These are phyloP conservation scores for Streblospio benedicti DNA, from an alignment of 1,140 invertebrate genomes.

Conservation along the genomic window DNA sequence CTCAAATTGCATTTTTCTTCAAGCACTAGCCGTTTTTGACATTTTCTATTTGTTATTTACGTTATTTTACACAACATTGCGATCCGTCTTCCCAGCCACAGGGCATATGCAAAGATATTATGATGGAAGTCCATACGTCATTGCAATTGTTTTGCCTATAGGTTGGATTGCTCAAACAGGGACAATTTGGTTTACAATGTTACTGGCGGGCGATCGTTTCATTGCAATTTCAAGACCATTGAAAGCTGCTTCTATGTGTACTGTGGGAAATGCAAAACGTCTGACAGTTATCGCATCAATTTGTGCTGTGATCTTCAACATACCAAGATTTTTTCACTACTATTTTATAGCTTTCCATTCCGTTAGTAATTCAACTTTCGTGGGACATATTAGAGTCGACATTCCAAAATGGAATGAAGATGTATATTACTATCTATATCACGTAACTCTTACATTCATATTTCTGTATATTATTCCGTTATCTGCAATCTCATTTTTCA, in stretches of 20 bases:
- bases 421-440: not conserved
- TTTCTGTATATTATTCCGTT: no score
- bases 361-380: not conserved
- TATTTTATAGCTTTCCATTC: not conserved
- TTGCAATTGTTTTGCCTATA: constrained; percentile 4
- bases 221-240: constrained; percentile 8
- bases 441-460: no score
- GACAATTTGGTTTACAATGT: constrained; percentile 13
- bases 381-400: not conserved
- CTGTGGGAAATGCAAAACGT: constrained; percentile 1
- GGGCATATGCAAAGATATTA: constrained; percentile 10
- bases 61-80: constrained; percentile 8
- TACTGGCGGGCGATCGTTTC: constrained; percentile 13
- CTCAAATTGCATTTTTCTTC: constrained; percentile 3
- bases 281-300: not conserved
- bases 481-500: no score
- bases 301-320: constrained; percentile 10
- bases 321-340: constrained; percentile 13
- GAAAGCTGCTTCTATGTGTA: constrained; percentile 2
- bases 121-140: constrained; percentile 1
- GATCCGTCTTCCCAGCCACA: constrained; percentile 3
- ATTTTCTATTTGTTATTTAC: constrained; percentile 4
- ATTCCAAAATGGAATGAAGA: not conserved
- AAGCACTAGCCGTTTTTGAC: constrained; percentile 11
- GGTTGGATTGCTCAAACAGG: constrained; percentile 11